A percentile compares a stretch with the other conserved stretches of the same genome.
Evolutionary conservation across 2,113 vertebrate genomes (phyloP).

Genomic region (Prunella fulvescens): DNA sequence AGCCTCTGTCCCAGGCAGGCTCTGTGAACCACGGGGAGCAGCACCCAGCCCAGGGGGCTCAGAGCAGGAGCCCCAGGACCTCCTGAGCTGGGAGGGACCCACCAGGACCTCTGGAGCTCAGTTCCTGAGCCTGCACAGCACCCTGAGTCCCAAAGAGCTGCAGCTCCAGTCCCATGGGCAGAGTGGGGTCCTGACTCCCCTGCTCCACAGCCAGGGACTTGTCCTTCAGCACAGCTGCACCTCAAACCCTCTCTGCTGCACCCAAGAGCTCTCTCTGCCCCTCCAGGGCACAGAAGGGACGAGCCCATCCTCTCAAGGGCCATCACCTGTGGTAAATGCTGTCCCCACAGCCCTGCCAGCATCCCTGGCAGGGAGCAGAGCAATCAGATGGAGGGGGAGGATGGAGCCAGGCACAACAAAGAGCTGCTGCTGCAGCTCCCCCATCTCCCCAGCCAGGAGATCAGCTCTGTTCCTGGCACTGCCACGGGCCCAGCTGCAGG

Average conservation of each 20-base stretch:
- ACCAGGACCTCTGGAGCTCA: too few relatives aligned
- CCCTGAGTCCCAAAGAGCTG: background rate
- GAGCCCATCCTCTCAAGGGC: accelerated
- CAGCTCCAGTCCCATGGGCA: accelerated
- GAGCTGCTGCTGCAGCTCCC: conserved; percentile 25
- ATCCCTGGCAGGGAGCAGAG: background rate
- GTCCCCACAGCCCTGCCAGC: background rate
- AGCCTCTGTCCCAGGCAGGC: background rate
- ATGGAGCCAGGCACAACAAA: background rate
- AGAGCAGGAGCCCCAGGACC: background rate
- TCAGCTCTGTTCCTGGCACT: background rate
- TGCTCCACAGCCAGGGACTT: background rate
- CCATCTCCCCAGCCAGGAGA: background rate
- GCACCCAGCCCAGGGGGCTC: background rate
- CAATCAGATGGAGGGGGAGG: conserved; percentile 20
- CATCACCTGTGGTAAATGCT: accelerated
- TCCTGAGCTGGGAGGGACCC: background rate
- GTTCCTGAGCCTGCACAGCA: background rate
- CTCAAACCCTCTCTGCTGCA: background rate
- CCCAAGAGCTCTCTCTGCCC: background rate
- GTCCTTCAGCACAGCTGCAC: background rate
- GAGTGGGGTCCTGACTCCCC: background rate
- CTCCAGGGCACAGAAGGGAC: background rate
- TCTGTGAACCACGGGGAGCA: accelerated
- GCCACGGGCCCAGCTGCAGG: background rate